Conservation (phyloP, 1,140 invertebrate genomes). For the Euschistus heros region DNA sequence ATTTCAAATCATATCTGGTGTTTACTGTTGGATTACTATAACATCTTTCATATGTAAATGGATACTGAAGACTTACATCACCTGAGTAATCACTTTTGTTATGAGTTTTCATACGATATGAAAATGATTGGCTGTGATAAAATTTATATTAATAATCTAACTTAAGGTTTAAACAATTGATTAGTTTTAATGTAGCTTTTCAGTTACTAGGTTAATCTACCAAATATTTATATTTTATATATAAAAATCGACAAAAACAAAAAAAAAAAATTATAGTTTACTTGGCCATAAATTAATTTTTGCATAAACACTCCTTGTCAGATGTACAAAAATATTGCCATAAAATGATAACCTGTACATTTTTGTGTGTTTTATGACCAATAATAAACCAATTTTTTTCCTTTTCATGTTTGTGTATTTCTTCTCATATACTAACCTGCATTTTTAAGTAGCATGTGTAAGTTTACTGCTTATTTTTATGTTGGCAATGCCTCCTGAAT, state of each 20-base stretch:
- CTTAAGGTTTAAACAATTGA: not conserved
- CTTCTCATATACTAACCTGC: not conserved
- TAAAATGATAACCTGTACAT: not conserved
- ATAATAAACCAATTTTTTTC: not conserved
- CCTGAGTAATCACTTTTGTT: conserved; percentile 4
- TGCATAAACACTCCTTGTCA: too few species aligned
- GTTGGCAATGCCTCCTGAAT: too few species aligned
- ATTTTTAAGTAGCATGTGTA: too few species aligned
- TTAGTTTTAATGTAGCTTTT: not conserved
- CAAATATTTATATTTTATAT: conserved; percentile 9
- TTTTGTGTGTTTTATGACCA: not conserved
- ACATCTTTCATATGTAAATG: not conserved
- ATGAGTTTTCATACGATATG: conserved; percentile 11
- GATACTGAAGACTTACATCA: not conserved
- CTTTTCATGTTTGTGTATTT: not conserved
- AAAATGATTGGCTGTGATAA: conserved; percentile 15
- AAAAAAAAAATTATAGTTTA: too few species aligned
- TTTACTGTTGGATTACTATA: not conserved
- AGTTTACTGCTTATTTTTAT: too few species aligned
- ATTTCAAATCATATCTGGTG: not conserved
- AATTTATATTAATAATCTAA: conserved; percentile 4
- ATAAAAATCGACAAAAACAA: not conserved
- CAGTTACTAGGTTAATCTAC: not conserved
- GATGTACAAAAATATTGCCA: conserved; percentile 2
- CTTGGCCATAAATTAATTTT: too few species aligned